Percentiles rank a stretch among this genome's conserved stretches.
These are phyloP conservation scores for Distichodus sexfasciatus DNA, from an alignment of 2,797 vertebrate species.

Conservation along the genomic window DNA sequence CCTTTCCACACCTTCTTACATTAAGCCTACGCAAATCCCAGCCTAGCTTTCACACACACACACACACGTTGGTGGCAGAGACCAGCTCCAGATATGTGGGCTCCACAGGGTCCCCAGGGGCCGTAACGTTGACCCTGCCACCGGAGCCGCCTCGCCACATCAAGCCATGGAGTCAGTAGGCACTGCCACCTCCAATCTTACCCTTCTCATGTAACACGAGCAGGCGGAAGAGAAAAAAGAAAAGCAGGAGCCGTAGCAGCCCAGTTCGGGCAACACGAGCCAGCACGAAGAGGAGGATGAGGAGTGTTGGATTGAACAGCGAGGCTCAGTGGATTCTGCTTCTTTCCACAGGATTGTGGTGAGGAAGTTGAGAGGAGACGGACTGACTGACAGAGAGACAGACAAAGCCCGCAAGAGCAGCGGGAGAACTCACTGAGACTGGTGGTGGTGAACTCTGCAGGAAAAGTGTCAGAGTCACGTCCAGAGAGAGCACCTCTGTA, in stretches of 20 bases:
- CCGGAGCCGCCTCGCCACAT: conserved; percentile 50
- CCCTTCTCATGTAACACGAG: conserved; percentile 45
- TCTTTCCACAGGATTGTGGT: conserved; percentile 34
- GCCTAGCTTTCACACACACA: conserved; percentile 52
- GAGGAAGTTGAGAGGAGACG: conserved; percentile 37
- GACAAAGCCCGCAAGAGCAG: too few species aligned
- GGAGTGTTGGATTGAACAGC: conserved; percentile 37
- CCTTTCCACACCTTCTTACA: conserved; percentile 59
- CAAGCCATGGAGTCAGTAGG: conserved; percentile 46
- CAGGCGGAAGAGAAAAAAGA: conserved; percentile 49
- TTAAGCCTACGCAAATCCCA: conserved; percentile 50
- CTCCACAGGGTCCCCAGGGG: conserved; percentile 18
- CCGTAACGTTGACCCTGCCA: conserved; percentile 48
- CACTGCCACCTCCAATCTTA: conserved; percentile 50
- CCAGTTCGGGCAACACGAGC: conserved; percentile 25
- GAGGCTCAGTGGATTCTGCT: conserved; percentile 42
- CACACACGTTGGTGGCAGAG: conserved; percentile 6
- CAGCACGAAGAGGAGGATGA: conserved; percentile 27
- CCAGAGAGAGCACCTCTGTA: background rate
- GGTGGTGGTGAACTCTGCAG: conserved; percentile 37
- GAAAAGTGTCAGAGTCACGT: conserved; percentile 18
- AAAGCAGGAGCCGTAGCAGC: too few species aligned
- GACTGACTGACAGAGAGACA: too few species aligned
- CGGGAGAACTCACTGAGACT: background rate
- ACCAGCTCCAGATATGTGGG: conserved; percentile 12